phyloP scores from a whole-genome alignment of 2,888 invertebrate genomes.

The Tinea trinotella region DNA sequence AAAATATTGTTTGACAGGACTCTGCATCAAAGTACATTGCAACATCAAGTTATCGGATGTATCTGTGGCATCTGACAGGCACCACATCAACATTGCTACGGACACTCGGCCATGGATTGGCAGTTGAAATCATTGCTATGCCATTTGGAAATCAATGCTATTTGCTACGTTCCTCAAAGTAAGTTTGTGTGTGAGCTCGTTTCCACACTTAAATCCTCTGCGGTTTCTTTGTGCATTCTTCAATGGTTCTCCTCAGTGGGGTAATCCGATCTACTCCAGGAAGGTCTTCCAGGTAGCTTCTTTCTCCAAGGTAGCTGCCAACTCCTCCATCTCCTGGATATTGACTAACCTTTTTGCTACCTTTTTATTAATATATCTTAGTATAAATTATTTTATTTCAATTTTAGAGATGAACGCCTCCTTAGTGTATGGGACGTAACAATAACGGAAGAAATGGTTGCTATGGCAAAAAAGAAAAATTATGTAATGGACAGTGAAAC shows the following conservation, averaged over 20 bases:
- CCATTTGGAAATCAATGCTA: background rate
- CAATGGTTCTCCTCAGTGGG: conserved; percentile 21
- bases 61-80: background rate
- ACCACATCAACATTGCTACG: background rate
- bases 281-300: no score
- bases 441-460: conserved; percentile 38
- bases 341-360: no score
- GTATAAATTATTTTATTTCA: background rate
- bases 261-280: no score
- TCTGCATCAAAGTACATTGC: background rate
- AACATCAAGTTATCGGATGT: background rate
- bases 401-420: conserved; percentile 54
- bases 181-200: background rate
- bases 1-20: background rate
- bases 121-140: background rate
- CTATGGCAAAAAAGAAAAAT: conserved; percentile 44
- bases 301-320: background rate
- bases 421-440: conserved; percentile 63
- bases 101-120: background rate
- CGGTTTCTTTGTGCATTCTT: no score
- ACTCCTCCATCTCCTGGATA: background rate
- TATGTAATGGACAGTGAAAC: conserved; percentile 23
- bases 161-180: background rate
- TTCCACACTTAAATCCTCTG: no score
- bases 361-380: background rate